These are phyloP conservation scores for Prunella strophiata DNA, from an alignment of 2,797 vertebrate species.

Conservation along the genomic window DNA sequence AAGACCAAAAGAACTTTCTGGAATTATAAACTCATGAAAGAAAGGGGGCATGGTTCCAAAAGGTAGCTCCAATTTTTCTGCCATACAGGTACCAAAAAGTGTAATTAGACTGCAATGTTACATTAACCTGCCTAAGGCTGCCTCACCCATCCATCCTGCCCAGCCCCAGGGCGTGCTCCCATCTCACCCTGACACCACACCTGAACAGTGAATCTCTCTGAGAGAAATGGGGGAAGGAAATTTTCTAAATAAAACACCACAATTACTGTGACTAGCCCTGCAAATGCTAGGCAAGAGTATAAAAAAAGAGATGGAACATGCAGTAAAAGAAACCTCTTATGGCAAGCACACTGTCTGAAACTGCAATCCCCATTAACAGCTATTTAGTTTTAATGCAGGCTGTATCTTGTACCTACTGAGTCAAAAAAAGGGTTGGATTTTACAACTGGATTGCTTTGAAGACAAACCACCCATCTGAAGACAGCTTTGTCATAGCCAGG, in stretches of 20 bases:
- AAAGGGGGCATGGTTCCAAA: neutral
- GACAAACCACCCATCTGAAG: neutral
- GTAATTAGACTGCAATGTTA: neutral
- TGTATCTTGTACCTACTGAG: neutral
- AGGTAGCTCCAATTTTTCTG: neutral
- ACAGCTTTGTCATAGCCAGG: neutral
- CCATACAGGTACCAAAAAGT: neutral
- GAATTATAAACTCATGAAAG: neutral
- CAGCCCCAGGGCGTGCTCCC: neutral
- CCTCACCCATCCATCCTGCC: neutral
- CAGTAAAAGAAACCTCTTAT: neutral
- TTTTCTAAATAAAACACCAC: neutral
- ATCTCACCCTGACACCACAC: neutral
- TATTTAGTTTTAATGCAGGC: neutral
- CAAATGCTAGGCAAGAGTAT: neutral
- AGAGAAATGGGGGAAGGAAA: neutral
- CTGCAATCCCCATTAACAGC: accelerated
- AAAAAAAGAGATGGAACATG: neutral
- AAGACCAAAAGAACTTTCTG: neutral
- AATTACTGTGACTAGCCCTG: neutral
- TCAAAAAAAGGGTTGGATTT: neutral
- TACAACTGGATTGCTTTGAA: neutral
- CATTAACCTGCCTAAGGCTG: neutral
- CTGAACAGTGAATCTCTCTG: no score
- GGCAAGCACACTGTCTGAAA: neutral